phyloP scores from a whole-genome alignment of 2,888 invertebrate species.

The Dioctria linearis region DNA sequence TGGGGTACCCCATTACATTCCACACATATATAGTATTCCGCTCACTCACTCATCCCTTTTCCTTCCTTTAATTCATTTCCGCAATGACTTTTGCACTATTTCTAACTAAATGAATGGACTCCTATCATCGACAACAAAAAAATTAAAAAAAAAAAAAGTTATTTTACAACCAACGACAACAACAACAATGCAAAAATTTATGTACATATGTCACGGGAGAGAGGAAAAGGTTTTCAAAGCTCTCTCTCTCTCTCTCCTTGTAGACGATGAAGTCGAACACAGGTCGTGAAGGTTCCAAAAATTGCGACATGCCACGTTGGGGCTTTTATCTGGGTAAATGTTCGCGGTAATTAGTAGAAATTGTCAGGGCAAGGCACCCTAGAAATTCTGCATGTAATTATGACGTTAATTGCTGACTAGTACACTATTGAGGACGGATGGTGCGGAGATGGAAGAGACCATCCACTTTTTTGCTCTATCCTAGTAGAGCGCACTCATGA shows the following conservation, averaged over 20 bases:
- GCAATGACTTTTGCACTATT: too few species aligned
- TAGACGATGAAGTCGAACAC: background rate
- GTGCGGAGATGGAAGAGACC: background rate
- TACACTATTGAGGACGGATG: background rate
- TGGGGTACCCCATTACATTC: background rate
- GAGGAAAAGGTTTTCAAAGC: too few species aligned
- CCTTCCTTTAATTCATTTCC: too few species aligned
- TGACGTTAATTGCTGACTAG: slow-evolving; percentile 41
- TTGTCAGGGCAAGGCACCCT: slow-evolving; percentile 16
- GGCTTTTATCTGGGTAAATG: slow-evolving; percentile 29
- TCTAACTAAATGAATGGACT: slow-evolving; percentile 13
- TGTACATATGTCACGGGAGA: background rate
- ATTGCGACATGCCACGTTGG: slow-evolving; percentile 35
- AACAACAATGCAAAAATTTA: slow-evolving; percentile 3
- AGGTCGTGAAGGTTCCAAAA: slow-evolving; percentile 21
- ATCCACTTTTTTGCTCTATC: background rate
- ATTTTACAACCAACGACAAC: background rate
- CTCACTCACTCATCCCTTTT: background rate
- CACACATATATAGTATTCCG: slow-evolving; percentile 4
- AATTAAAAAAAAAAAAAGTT: background rate
- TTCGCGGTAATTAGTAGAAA: slow-evolving; percentile 39
- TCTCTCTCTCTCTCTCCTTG: too few species aligned
- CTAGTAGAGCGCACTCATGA: background rate
- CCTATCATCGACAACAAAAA: slow-evolving; percentile 24
- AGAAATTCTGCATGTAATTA: slow-evolving; percentile 32